Base-by-base conservation (phyloP, 2,797 vertebrate species). In the Typhlichthys eigenmanni region DNA sequence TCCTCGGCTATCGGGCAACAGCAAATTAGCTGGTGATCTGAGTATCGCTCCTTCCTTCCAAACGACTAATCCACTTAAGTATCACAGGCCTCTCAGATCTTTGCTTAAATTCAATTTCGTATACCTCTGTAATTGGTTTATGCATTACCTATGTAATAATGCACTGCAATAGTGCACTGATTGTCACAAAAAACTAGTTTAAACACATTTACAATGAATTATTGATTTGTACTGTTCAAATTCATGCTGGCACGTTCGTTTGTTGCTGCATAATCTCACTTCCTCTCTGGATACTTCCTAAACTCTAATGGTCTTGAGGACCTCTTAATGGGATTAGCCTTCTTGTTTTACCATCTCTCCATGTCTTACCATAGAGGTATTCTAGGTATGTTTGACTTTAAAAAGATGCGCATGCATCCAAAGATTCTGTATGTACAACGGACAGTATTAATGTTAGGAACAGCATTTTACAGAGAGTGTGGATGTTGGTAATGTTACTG, bases 11-110 rank as follows among this genome's bases (percentile, higher is more conserved):
- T 66, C 43, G 68, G 61, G 57, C 56, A 50, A 78, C 75, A 38
- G 69, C 75, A 68, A 70, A 82, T 74, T 55, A 74, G 68, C 45
- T 69, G 76, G 61, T 74, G 71, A 77, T 72, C 68, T 49, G 48
- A 68, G 69, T 79, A 24, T 24, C 73, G 64, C 72, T 66, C 65
- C 64, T 69, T 58, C 62, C 49, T 61, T 75, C 68, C 58, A 61
- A 75, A 69, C 75, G 54, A 47, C 74, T 83, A 80, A 84, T 84
- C 82, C 75, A 83, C 80, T 78, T 76, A 75, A 69, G 68, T 48
- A 75, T 74, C 79, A 65, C 67, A 61, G 61, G 67, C 57, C 69
- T 63, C 70, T 76, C 66, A 19, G 62, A 49, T 38, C 63, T 14
- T 52, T 12, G 47, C 45, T 58, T 63, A 55, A 62, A 71, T 43